phyloP scores from a whole-genome alignment of 2,113 vertebrate genomes.

The Myotis brandtii region DNA sequence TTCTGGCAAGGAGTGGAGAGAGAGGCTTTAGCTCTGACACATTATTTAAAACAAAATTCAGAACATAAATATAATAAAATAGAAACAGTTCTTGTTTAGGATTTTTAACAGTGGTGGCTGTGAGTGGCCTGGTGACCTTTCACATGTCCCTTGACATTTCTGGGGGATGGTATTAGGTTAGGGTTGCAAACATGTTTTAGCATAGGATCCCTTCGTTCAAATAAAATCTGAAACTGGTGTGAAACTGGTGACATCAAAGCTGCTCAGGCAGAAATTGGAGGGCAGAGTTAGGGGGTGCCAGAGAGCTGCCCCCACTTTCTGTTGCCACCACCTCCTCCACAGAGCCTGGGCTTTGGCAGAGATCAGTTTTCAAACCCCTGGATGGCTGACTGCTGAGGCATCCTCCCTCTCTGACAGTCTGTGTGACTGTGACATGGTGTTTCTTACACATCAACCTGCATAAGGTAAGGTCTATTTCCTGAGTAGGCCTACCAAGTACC shows the following conservation, averaged over 20 bases:
- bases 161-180: background rate
- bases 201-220: background rate
- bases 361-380: background rate
- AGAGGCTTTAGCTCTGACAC: background rate
- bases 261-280: background rate
- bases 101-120: background rate
- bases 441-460: background rate
- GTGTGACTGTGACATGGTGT: background rate
- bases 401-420: background rate
- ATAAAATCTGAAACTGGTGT: background rate
- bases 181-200: background rate
- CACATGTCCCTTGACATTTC: background rate
- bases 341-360: background rate
- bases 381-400: too few species aligned
- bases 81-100: background rate
- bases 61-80: background rate
- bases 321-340: background rate
- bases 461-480: background rate
- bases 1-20: background rate
- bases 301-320: background rate
- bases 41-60: slow-evolving; percentile 13
- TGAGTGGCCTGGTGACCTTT: background rate
- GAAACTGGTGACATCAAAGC: background rate
- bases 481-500: background rate
- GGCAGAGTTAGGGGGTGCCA: background rate